Base-by-base conservation (phyloP, 2,888 invertebrate genomes). In the Caenorhabditis sp. region DNA sequence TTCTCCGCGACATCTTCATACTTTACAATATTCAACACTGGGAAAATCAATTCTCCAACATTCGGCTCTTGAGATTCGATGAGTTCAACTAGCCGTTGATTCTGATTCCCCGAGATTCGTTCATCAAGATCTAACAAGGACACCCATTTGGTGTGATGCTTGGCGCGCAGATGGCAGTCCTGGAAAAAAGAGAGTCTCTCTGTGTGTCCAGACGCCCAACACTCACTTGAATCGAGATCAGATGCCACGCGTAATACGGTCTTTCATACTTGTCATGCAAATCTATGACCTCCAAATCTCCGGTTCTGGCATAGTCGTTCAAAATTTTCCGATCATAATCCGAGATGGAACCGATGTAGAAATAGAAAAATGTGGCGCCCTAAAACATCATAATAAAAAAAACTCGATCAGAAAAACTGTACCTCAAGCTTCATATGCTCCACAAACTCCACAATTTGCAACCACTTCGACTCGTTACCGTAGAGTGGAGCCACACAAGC, bases 121-220 rank as follows among this genome's bases (percentile, higher is more conserved):
- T 81, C 81, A 41, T 81, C 81, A 5, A 81, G 58, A 64, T 81
- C 81, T 26, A 81, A 58, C 22, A 81, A 81, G 8, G 81, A 70
- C 7, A 69, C 61, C 81, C 81, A 81, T 64, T 81, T 81, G 0
- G 81, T 69, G 14, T 81, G 81, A 14, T 63, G 61, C 49, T 75
- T 75, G 22, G 69, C 54, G 2, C 81, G 54, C 2, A 59, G 58
- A 19, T 76, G 81, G 47, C 81, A 81, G 26, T 81, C 81, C 75
- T 68, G n/a, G 19, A 59, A 66, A 26, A 22, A 0, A 8, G 26
- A 58, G 44, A 22, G 51, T 59, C 3, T 6, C 19, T 31, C 31
- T 44, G n/a, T 16, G 14, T 44, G 16, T 16, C 14, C n/a, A 38
- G 2, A 8, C 0, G 38, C 8, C 31, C 31, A 8, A 8, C 16